Evolutionary conservation across 2,888 invertebrate genomes (phyloP).

Genomic region (Ypsolopha scabrella): DNA sequence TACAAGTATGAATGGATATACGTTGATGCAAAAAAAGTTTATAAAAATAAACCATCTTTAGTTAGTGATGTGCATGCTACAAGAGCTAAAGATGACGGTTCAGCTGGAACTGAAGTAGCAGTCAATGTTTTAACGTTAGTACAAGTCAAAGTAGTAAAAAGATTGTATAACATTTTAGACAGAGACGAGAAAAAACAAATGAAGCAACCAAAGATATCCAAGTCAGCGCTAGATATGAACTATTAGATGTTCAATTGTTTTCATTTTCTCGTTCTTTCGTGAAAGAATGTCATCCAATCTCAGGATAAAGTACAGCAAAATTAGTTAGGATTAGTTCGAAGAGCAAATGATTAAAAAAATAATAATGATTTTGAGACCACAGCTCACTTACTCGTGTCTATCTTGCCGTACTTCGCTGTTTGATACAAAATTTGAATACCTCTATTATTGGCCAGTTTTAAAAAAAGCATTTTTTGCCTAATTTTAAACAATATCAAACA

Average conservation of each 20-base stretch:
- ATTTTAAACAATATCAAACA: too few relatives aligned
- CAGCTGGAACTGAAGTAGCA: constrained; percentile 41
- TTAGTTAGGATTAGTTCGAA: constrained; percentile 51
- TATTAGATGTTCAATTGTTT: not conserved
- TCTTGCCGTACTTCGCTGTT: constrained; percentile 65
- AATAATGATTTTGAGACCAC: constrained; percentile 62
- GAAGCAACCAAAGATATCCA: not conserved
- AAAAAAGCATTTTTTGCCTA: too few relatives aligned
- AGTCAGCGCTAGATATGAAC: not conserved
- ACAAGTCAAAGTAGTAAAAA: not conserved
- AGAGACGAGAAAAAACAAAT: too few relatives aligned
- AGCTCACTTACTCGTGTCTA: constrained; percentile 68
- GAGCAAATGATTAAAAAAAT: constrained; percentile 53
- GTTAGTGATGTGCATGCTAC: constrained; percentile 52
- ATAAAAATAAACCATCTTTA: not conserved
- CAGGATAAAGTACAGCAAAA: constrained; percentile 39
- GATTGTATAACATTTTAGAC: too few relatives aligned
- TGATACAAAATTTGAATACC: constrained; percentile 15
- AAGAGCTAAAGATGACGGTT: constrained; percentile 27
- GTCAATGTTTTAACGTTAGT: constrained; percentile 3
- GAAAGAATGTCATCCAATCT: not conserved
- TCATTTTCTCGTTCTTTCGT: not conserved
- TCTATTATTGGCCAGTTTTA: too few relatives aligned
- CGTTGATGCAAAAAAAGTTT: too few relatives aligned
- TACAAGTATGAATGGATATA: too few relatives aligned